Conservation (phyloP, 2,888 invertebrate species). For the Ophion slaviceki region DNA sequence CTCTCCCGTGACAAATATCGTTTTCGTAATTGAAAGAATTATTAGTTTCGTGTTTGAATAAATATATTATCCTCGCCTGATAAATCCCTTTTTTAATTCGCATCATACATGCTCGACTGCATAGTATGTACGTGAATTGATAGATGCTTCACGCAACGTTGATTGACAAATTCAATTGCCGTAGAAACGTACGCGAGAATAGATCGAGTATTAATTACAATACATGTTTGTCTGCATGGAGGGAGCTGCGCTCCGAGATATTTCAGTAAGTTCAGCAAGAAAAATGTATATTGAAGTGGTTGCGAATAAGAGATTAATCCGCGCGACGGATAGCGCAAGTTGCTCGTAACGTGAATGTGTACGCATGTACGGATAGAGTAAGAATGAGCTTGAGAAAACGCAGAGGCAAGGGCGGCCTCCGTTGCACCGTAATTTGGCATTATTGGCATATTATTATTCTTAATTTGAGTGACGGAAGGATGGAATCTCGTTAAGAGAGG, state of each 20-base stretch:
- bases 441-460: constrained; percentile 82
- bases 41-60: too few relatives aligned
- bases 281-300: constrained; percentile 19
- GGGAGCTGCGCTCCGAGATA: neutral
- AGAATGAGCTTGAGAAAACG: constrained; percentile 51
- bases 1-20: too few relatives aligned
- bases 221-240: neutral
- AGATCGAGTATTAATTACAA: constrained; percentile 8
- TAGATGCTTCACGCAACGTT: neutral
- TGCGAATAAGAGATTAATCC: constrained; percentile 51
- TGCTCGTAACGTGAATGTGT: neutral
- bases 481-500: constrained; percentile 83
- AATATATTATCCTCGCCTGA: too few relatives aligned
- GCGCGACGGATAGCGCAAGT: constrained; percentile 23
- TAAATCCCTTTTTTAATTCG: too few relatives aligned
- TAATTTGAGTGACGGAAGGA: constrained; percentile 82
- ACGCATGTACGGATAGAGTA: constrained; percentile 8
- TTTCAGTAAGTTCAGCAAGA: neutral
- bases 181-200: constrained; percentile 3
- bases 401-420: constrained; percentile 65
- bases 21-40: too few relatives aligned
- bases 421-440: constrained; percentile 79
- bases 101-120: too few relatives aligned
- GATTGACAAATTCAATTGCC: constrained; percentile 34
- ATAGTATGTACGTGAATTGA: too few relatives aligned